Conservation (phyloP, 2,888 invertebrate genomes). For the Apodemia hepburni region DNA sequence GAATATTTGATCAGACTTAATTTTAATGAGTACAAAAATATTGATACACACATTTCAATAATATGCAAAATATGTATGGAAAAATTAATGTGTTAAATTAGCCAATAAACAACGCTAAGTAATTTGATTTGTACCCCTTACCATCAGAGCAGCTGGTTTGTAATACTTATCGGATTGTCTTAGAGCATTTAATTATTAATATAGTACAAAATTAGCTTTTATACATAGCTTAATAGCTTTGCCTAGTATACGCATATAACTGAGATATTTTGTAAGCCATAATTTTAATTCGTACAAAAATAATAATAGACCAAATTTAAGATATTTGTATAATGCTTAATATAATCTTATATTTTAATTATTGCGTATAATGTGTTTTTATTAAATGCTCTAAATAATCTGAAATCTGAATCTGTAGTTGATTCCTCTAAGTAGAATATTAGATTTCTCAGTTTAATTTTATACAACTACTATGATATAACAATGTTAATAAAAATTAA, state of each 20-base stretch:
- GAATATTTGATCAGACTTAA: constrained; percentile 38
- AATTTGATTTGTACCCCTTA: constrained; percentile 66
- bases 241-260: not conserved
- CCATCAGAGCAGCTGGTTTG: constrained; percentile 74
- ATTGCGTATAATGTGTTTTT: not conserved
- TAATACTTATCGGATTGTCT: constrained; percentile 24
- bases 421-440: constrained; percentile 45
- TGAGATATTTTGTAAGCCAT: not conserved
- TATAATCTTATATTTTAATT: constrained; percentile 6
- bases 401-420: constrained; percentile 7
- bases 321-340: not conserved
- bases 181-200: constrained; percentile 26
- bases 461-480: constrained; percentile 66
- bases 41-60: constrained; percentile 63
- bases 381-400: constrained; percentile 5
- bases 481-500: constrained; percentile 65
- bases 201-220: not conserved
- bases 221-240: not conserved
- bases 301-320: constrained; percentile 2
- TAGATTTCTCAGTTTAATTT: constrained; percentile 43
- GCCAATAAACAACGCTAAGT: constrained; percentile 53
- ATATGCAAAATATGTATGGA: constrained; percentile 41
- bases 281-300: not conserved
- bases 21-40: constrained; percentile 75
- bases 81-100: constrained; percentile 55